These are phyloP conservation scores for Lytechinus variegatus DNA, from an alignment of 35 echinoderm and acorn worm species.

Conservation along the genomic window DNA sequence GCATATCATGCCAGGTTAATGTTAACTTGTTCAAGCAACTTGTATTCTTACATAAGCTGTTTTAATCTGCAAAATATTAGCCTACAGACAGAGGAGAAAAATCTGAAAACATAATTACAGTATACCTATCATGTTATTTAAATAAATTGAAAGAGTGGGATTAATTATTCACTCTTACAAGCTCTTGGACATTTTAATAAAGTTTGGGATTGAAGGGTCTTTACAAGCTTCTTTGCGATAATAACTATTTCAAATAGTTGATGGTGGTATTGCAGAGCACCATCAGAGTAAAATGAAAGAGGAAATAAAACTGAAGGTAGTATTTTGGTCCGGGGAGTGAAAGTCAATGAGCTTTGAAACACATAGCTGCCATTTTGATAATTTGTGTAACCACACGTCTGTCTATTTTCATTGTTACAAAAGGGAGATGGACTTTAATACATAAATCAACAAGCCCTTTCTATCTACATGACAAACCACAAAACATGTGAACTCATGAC, in stretches of 20 bases:
- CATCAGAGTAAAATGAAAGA: no score
- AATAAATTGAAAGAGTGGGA: background rate
- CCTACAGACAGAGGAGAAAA: background rate
- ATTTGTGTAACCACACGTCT: no score
- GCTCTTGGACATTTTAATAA: background rate
- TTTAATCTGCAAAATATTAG: background rate
- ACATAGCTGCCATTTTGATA: no score
- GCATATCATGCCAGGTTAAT: background rate
- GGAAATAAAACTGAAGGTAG: no score
- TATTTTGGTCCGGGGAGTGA: no score
- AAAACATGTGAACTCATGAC: background rate
- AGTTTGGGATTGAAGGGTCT: background rate
- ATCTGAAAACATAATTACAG: no score
- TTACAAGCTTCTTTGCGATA: background rate
- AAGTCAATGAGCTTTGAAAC: no score
- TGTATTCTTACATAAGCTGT: background rate
- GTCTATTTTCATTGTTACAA: no score
- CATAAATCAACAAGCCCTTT: background rate
- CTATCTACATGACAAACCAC: background rate
- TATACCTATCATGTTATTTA: background rate
- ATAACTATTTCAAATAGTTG: no score
- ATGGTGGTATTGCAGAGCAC: no score
- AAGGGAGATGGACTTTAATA: no score
- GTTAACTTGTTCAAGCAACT: background rate
- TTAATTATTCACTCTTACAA: background rate